Base-by-base conservation (phyloP, 2,113 vertebrate genomes). In the Tragelaphus buxtoni region DNA sequence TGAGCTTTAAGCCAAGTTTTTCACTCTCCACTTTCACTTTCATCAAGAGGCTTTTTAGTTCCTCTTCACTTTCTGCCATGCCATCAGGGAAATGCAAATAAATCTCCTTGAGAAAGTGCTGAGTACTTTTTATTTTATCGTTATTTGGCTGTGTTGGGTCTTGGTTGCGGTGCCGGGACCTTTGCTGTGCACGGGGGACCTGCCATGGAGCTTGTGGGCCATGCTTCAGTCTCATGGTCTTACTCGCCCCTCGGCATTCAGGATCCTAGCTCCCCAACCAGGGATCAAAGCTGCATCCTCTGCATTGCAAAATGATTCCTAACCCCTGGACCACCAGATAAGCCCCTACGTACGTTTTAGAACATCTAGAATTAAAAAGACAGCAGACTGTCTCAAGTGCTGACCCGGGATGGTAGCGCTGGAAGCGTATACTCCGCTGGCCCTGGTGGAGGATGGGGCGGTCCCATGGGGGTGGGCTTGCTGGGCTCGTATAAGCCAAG, bases 391-490 rank as follows among this genome's bases (percentile, higher is more conserved):
- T 32, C 12, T 51, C 24, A 1, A 58, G n/a, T 2, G 55, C 82
- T 7, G 65, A 18, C 3, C 0, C 7, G 9, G 22, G 22, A n/a
- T 0, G 4, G 35, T 2, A 18, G 49, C n/a, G 2, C 0, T 0
- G 14, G 9, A 5, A 1, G 1, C 0, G 11, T 10, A 2, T 0
- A 2, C 20, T 0, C 47, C 3, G 1, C 22, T 12, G 85, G 81
- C 6, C 5, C 3, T 1, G 17, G 26, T 0, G 32, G 9, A 12
- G 7, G 28, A 2, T 6, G 35, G 63, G 30, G 1, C 45, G 1
- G 65, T 0, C 10, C 53, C 13, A 1, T 4, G 61, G 13, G 14
- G 0, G 0, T 13, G 42, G 9, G 5, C 17, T 2, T 22, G 32
- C 26, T 6, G 0, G 69, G 5, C 28, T 42, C 26, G n/a, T 11